Evolutionary conservation across 2,888 invertebrate species (phyloP).

Genomic region (Dryobotodes eremita): DNA sequence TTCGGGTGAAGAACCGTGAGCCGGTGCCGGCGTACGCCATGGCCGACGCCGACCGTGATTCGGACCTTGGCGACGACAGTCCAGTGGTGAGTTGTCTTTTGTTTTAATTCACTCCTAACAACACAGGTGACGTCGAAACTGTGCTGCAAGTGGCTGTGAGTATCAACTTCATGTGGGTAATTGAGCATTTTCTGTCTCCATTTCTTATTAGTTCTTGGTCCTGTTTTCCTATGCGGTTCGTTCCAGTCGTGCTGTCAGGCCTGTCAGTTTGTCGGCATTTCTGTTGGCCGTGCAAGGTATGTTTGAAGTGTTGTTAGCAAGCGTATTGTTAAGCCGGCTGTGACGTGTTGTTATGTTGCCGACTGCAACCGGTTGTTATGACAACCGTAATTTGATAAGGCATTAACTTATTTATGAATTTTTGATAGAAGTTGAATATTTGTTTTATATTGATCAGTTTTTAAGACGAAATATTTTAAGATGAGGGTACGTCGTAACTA

Average conservation of each 20-base stretch:
- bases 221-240: constrained; percentile 20
- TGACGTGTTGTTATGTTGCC: constrained; percentile 52
- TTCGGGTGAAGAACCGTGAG: constrained; percentile 97
- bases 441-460: constrained; percentile 16
- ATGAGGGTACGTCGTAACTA: constrained; percentile 39
- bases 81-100: constrained; percentile 92
- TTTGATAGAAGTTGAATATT: constrained; percentile 12
- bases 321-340: constrained; percentile 31
- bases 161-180: constrained; percentile 5
- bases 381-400: constrained; percentile 58
- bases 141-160: constrained; percentile 1
- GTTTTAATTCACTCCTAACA: constrained; percentile 25
- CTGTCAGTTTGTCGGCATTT: constrained; percentile 45
- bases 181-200: neutral
- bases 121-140: neutral
- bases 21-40: constrained; percentile 96
- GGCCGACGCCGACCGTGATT: constrained; percentile 93
- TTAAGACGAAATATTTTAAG: neutral
- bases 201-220: constrained; percentile 28
- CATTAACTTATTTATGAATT: constrained; percentile 4
- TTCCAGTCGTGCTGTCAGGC: constrained; percentile 33
- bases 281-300: constrained; percentile 34
- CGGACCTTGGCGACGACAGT: constrained; percentile 94
- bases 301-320: constrained; percentile 59
- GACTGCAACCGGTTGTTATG: constrained; percentile 65